Percentiles rank a stretch among this genome's conserved stretches.
Evolutionary conservation across 2,797 vertebrate genomes (phyloP).

Genomic region (Champsocephalus gunnari): DNA sequence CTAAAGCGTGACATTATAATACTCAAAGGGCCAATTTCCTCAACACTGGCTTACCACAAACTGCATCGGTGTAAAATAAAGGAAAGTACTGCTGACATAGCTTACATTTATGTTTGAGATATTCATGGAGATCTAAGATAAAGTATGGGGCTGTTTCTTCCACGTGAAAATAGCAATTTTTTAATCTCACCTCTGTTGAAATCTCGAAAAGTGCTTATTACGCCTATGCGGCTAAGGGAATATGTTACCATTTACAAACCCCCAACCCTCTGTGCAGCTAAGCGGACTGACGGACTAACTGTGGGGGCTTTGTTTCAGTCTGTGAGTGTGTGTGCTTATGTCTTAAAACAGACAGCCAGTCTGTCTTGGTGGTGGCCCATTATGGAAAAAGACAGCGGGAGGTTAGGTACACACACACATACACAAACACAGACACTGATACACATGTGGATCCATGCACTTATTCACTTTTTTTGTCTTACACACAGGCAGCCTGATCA

Average conservation of each 20-base stretch:
- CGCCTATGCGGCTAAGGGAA: conserved; percentile 54
- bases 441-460: conserved; percentile 34
- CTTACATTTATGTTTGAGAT: background rate
- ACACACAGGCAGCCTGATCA: conserved; percentile 41
- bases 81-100: background rate
- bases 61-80: background rate
- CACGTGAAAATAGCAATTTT: conserved; percentile 38
- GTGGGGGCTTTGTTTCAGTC: conserved; percentile 73
- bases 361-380: conserved; percentile 74
- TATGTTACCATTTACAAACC: conserved; percentile 71
- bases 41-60: background rate
- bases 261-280: conserved; percentile 52
- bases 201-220: conserved; percentile 58
- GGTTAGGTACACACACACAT: conserved; percentile 56
- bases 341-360: conserved; percentile 57
- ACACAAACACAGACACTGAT: conserved; percentile 15
- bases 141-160: conserved; percentile 27
- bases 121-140: background rate
- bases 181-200: conserved; percentile 59
- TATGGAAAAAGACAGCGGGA: conserved; percentile 71
- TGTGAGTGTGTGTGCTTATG: conserved; percentile 54
- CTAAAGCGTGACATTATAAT: conserved; percentile 8
- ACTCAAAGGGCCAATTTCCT: conserved; percentile 1
- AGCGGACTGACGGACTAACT: conserved; percentile 62
- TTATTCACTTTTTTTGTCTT: conserved; percentile 3